Percentiles rank a stretch among this genome's conserved stretches.
Evolutionary conservation across 2,888 invertebrate genomes (phyloP).

Genomic region (Boloria euphrosyne): DNA sequence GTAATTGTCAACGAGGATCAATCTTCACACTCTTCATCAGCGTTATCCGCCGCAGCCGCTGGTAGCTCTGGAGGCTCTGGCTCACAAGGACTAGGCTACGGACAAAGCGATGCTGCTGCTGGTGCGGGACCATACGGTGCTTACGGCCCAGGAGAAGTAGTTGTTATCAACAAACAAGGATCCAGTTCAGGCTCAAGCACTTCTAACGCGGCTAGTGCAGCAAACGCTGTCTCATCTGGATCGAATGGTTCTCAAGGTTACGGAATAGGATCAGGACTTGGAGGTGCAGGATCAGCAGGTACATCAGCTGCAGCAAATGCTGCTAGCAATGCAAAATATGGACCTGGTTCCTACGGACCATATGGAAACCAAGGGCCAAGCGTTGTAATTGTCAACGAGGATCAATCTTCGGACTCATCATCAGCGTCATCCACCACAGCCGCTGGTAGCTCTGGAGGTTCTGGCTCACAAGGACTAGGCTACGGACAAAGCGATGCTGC

Average conservation of each 20-base stretch:
- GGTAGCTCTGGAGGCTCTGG: conserved; percentile 10
- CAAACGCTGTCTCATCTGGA: not conserved
- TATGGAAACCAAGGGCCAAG: not conserved
- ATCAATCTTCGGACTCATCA: not conserved
- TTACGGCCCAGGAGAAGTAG: not conserved
- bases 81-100: not conserved
- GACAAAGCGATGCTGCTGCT: not conserved
- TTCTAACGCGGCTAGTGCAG: not conserved
- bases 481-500: not conserved
- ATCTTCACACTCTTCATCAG: not conserved
- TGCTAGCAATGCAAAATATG: conserved; percentile 8
- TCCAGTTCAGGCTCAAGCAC: conserved; percentile 3
- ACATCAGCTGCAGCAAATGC: conserved; percentile 1
- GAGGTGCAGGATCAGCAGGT: not conserved
- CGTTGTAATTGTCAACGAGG: conserved; percentile 6
- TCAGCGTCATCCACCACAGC: conserved; percentile 3
- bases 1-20: conserved; percentile 34
- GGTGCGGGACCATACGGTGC: too few relatives aligned
- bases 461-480: conserved; percentile 8
- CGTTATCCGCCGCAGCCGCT: not conserved
- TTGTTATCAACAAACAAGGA: not conserved
- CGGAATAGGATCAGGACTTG: not conserved
- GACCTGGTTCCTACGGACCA: too few relatives aligned
- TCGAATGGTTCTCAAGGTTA: too few relatives aligned
- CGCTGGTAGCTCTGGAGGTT: conserved; percentile 9